Conservation (phyloP, 2,113 vertebrate species). For the Edolisoma coerulescens region DNA sequence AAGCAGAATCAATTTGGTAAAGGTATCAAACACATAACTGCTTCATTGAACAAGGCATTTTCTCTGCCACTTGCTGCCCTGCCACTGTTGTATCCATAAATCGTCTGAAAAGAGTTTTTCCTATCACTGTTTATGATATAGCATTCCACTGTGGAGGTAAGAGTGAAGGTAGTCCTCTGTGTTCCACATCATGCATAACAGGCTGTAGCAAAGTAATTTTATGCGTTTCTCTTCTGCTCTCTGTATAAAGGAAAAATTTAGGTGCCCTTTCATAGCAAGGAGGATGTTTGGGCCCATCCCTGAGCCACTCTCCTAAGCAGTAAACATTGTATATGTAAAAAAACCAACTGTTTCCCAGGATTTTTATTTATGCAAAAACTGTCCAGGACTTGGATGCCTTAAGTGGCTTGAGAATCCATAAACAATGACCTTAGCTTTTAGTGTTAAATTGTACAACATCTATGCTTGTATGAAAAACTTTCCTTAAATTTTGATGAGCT, state of each 20-base stretch:
- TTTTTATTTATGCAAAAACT: not conserved
- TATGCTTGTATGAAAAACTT: not conserved
- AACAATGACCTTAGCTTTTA: not conserved
- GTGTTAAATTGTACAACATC: not conserved
- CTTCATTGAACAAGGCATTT: constrained; percentile 14
- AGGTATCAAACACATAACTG: constrained; percentile 2
- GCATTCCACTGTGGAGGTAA: not conserved
- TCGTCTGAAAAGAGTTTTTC: not conserved
- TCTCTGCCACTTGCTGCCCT: not conserved
- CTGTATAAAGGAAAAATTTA: not conserved
- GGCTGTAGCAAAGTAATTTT: not conserved
- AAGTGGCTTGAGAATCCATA: not conserved
- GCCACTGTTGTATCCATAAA: not conserved
- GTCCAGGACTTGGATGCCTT: not conserved
- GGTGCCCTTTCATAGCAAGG: not conserved
- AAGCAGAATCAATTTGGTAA: constrained; percentile 39
- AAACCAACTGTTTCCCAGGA: not conserved
- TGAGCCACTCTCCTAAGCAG: not conserved
- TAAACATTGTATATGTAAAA: not conserved
- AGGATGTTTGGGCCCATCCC: not conserved
- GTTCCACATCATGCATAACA: not conserved
- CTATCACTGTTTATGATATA: not conserved
- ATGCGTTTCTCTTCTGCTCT: not conserved
- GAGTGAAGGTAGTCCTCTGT: not conserved
- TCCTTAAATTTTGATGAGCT: not conserved